These are phyloP conservation scores for Apoderus coryli DNA, from an alignment of 2,888 invertebrate species.

Conservation along the genomic window DNA sequence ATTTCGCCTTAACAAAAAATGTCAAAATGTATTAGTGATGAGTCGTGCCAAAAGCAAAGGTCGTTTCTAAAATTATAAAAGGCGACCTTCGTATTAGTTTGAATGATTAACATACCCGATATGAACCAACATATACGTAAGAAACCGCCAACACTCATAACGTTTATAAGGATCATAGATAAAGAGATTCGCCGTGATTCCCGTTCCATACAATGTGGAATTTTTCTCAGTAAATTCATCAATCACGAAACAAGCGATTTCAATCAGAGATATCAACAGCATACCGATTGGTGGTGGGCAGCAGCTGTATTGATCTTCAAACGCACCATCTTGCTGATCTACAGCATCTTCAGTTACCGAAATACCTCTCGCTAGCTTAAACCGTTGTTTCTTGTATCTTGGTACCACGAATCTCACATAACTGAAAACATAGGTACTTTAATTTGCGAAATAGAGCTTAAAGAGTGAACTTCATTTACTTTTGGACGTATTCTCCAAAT, in stretches of 20 bases:
- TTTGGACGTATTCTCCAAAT: conserved; percentile 47
- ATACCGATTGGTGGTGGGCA: conserved; percentile 79
- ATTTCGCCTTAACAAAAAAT: no score
- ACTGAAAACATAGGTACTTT: conserved; percentile 14
- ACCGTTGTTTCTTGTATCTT: not conserved
- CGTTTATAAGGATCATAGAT: conserved; percentile 81
- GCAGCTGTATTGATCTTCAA: conserved; percentile 83
- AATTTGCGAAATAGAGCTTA: no score
- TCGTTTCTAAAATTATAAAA: no score
- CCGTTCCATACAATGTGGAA: conserved; percentile 15
- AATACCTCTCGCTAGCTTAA: no score
- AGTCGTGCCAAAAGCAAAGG: no score
- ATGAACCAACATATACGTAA: conserved; percentile 95
- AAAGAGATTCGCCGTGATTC: conserved; percentile 40
- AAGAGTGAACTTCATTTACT: no score
- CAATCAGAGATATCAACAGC: conserved; percentile 72
- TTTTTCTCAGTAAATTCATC: conserved; percentile 11
- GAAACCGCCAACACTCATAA: conserved; percentile 81
- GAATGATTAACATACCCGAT: conserved; percentile 48
- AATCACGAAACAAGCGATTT: conserved; percentile 53
- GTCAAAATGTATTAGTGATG: no score
- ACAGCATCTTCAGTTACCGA: conserved; percentile 33
- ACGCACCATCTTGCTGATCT: conserved; percentile 52
- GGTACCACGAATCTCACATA: conserved; percentile 16
- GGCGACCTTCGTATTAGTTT: not conserved